Conservation (phyloP, 1,140 invertebrate species). For the Zophobas morio region DNA sequence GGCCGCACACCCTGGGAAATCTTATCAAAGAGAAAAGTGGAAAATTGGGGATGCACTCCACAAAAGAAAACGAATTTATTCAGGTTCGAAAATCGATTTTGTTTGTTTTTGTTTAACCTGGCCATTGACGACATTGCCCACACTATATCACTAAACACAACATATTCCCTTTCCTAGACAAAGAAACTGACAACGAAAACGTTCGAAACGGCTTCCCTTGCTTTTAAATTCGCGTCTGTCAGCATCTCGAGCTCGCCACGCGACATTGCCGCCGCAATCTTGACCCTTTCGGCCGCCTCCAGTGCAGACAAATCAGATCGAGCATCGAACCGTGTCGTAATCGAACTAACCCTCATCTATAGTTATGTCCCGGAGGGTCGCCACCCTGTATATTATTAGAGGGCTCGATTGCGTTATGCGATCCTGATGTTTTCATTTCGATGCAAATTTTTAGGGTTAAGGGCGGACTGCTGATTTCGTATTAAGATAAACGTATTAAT, state of each 20-base stretch:
- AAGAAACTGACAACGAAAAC: no score
- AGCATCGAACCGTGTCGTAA: constrained; percentile 52
- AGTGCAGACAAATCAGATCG: constrained; percentile 51
- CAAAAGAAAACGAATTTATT: background rate
- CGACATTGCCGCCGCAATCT: constrained; percentile 47
- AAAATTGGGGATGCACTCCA: background rate
- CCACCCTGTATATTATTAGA: constrained; percentile 38
- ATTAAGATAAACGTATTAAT: constrained; percentile 53
- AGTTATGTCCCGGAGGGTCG: constrained; percentile 48
- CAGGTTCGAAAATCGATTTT: background rate
- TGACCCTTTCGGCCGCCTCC: constrained; percentile 7
- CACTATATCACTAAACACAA: no score
- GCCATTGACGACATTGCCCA: no score
- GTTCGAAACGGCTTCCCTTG: no score
- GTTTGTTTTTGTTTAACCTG: background rate
- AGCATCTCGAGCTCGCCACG: constrained; percentile 13
- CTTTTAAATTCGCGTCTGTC: no score
- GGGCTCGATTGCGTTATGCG: constrained; percentile 7
- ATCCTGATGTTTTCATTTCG: constrained; percentile 50
- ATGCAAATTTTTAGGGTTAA: constrained; percentile 54
- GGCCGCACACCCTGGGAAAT: constrained; percentile 7
- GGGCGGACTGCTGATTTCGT: constrained; percentile 46
- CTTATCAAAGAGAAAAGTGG: constrained; percentile 24
- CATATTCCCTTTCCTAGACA: no score
- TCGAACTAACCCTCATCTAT: constrained; percentile 47